Evolutionary conservation across 1,140 invertebrate species (phyloP).

Genomic region (Choristoneura fumiferana): DNA sequence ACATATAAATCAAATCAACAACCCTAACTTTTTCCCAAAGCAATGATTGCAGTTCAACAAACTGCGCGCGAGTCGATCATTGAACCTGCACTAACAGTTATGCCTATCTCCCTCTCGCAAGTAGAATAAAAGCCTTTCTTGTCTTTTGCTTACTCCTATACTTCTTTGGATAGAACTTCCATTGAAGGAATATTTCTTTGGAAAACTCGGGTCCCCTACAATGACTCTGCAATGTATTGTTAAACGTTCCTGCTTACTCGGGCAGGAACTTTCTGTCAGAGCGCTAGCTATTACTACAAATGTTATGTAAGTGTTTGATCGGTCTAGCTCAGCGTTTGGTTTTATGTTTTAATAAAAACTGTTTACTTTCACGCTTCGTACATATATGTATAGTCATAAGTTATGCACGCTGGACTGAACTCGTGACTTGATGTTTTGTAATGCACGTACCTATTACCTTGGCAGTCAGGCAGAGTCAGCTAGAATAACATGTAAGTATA

Average conservation of each 20-base stretch:
- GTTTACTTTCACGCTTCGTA: constrained; percentile 12
- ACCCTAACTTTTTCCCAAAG: constrained; percentile 70
- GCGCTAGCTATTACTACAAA: constrained; percentile 2
- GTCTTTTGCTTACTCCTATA: constrained; percentile 44
- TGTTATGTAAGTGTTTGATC: constrained; percentile 7
- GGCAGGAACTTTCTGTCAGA: not conserved
- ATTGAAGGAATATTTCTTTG: constrained; percentile 48
- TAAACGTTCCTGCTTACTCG: not conserved
- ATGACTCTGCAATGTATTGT: constrained; percentile 16
- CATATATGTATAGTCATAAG: not conserved
- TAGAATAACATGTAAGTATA: too few species aligned
- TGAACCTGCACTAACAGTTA: constrained; percentile 70
- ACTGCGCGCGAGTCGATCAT: constrained; percentile 71
- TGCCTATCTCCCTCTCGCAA: constrained; percentile 46
- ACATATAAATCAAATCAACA: constrained; percentile 25
- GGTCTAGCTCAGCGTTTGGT: not conserved
- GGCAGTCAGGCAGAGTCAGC: too few species aligned
- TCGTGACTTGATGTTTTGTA: too few species aligned
- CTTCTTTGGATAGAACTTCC: constrained; percentile 44
- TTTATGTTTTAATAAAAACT: constrained; percentile 16
- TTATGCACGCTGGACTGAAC: too few species aligned
- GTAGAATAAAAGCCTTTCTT: constrained; percentile 24
- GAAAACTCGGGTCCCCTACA: constrained; percentile 25
- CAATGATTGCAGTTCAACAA: constrained; percentile 74
- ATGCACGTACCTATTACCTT: too few species aligned